Evolutionary conservation across 2,797 vertebrate species (phyloP), one percentile per base, ranked within the genome.

Genomic region (Phoxinus dragarum): DNA sequence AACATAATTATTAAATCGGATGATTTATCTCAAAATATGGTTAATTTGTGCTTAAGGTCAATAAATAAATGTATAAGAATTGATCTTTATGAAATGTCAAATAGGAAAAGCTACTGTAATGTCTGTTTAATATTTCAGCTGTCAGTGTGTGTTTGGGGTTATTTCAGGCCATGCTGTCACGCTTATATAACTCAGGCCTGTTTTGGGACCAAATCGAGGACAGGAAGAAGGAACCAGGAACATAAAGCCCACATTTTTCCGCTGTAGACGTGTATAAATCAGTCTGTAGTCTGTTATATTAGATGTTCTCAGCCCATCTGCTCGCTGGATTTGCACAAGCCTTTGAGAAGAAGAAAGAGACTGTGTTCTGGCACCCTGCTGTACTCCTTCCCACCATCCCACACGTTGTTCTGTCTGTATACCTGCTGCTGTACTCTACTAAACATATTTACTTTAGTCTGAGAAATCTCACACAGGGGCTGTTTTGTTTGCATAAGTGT

Each of bases 181-280:
- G 31, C 67, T 89, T 86, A 74, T 79, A 31, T 89, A 89, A 88
- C 49, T 83, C 36, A 47, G 80, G 75, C 76, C 74, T 69, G 69
- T 54, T 56, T 12, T 73, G 44, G 31, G 76, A 73, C 21, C 16
- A 49, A 36, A 14, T 64, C 47, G 17, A 49, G 10, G 10, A 64
- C 17, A 14, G 11, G 19, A 64, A 52, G 66, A 36, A 77, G 21
- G 10, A 44, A 73, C 49, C 12, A 61, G 16, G 14, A 36, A 59
- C 47, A 84, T 0, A 0, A 40, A 4, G 12, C 27, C 23, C 36
- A 31, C 0, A 23, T 77, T 21, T 68, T 47, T 54, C 42, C 64
- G 16, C 34, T 66, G 67, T n/a, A 61, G 31, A 42, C 19, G 3
- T 61, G 21, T 21, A n/a, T 27, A 59, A 56, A 72, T 72, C 36